These are phyloP conservation scores for Aquatica leii DNA, from an alignment of 2,888 invertebrate genomes.

Conservation along the genomic window DNA sequence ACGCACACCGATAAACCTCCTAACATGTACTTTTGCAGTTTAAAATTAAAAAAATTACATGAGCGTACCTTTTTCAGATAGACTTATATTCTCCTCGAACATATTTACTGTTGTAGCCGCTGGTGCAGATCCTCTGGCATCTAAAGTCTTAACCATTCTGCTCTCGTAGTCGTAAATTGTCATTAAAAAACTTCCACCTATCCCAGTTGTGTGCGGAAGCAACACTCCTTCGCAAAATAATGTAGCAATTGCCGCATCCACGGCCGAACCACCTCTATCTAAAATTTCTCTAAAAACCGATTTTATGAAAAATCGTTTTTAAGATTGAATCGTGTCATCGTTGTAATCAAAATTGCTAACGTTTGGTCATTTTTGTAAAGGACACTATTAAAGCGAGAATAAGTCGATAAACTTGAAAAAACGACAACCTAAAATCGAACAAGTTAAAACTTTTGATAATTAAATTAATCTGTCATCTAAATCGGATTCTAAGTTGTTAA, in stretches of 20 bases:
- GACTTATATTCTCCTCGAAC: constrained; percentile 60
- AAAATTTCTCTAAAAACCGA: constrained; percentile 65
- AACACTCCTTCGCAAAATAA: constrained; percentile 83
- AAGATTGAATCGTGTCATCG: too few relatives aligned
- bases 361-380: too few relatives aligned
- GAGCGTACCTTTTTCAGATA: constrained; percentile 11
- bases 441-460: too few relatives aligned
- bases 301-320: not conserved
- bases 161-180: constrained; percentile 75
- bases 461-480: too few relatives aligned
- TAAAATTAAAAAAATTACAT: too few relatives aligned
- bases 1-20: constrained; percentile 80
- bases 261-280: constrained; percentile 73
- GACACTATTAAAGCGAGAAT: too few relatives aligned
- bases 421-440: too few relatives aligned
- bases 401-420: too few relatives aligned
- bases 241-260: constrained; percentile 84
- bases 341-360: too few relatives aligned
- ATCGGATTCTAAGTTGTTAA: too few relatives aligned
- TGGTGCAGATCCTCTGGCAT: constrained; percentile 81
- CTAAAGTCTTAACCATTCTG: constrained; percentile 67
- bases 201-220: constrained; percentile 82
- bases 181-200: constrained; percentile 87
- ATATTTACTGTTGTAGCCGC: constrained; percentile 69
- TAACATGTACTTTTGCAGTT: not conserved